Evolutionary conservation across 2,113 vertebrate species (phyloP).

Genomic region (Corythornis madagascariensis): DNA sequence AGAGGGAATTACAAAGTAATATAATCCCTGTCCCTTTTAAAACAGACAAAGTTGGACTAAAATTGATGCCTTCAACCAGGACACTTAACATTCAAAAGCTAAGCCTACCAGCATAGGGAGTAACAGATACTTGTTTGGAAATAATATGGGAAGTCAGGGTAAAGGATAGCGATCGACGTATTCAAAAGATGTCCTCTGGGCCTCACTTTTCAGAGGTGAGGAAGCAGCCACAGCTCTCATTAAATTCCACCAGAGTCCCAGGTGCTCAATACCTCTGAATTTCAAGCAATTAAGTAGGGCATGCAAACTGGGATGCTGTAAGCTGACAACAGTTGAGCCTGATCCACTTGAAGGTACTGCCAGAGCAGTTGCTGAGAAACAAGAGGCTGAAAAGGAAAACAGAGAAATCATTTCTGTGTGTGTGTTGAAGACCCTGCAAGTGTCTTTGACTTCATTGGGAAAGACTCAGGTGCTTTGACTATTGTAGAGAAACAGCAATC

Average conservation of each 20-base stretch:
- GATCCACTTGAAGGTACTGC: neutral
- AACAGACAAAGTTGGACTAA: neutral
- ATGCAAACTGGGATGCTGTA: constrained; percentile 21
- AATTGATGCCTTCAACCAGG: neutral
- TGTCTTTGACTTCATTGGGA: neutral
- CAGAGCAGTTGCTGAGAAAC: neutral
- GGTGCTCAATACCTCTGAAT: constrained; percentile 22
- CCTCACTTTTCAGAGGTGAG: constrained; percentile 23
- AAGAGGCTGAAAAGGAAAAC: neutral
- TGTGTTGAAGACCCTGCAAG: neutral
- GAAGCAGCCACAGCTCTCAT: constrained; percentile 1
- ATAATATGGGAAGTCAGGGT: neutral
- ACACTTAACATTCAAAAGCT: constrained; percentile 17
- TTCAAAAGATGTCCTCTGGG: constrained; percentile 26
- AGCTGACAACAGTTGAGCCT: neutral
- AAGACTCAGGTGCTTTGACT: neutral
- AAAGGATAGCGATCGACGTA: neutral
- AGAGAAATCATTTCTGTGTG: neutral
- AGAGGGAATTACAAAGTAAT: constrained; percentile 31
- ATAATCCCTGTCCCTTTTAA: constrained; percentile 17
- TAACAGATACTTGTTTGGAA: constrained; percentile 14
- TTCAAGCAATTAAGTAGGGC: constrained; percentile 32
- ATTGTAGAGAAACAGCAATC: neutral
- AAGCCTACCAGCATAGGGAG: neutral
- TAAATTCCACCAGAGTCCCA: constrained; percentile 15